Conservation (phyloP, 2,797 vertebrate genomes). For the Eulemur albifrons region DNA sequence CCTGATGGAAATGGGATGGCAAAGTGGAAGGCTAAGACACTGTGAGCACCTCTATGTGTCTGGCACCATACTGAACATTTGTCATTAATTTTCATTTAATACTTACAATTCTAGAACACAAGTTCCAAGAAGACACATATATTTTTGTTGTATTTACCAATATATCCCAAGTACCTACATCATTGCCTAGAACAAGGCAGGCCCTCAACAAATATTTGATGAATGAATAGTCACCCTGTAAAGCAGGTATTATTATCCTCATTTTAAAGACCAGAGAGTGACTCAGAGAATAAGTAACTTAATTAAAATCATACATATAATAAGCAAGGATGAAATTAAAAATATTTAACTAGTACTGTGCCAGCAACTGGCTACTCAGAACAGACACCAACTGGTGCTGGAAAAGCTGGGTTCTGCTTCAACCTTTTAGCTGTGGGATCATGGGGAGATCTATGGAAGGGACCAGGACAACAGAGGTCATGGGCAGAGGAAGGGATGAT, state of each 20-base stretch:
- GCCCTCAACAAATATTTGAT: conserved; percentile 2
- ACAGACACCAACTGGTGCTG: background rate
- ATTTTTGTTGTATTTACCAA: background rate
- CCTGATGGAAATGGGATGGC: background rate
- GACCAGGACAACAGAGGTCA: background rate
- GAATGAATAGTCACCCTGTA: conserved; percentile 36
- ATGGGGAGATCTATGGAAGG: background rate
- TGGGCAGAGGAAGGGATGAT: background rate
- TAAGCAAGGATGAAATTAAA: background rate
- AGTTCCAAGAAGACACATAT: background rate
- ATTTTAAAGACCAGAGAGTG: conserved; percentile 36
- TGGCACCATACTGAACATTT: background rate
- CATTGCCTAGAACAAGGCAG: background rate
- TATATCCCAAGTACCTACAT: background rate
- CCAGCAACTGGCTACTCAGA: background rate
- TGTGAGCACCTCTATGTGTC: background rate
- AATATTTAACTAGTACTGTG: background rate
- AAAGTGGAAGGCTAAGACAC: background rate
- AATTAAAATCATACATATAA: conserved; percentile 25
- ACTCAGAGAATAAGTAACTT: conserved; percentile 28
- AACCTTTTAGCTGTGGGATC: background rate
- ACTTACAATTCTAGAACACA: background rate
- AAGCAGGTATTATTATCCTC: conserved; percentile 25
- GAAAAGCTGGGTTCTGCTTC: background rate
- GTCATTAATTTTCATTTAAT: background rate